These are phyloP conservation scores for Carassius carassius DNA, from an alignment of 2,113 vertebrate genomes.

Conservation along the genomic window DNA sequence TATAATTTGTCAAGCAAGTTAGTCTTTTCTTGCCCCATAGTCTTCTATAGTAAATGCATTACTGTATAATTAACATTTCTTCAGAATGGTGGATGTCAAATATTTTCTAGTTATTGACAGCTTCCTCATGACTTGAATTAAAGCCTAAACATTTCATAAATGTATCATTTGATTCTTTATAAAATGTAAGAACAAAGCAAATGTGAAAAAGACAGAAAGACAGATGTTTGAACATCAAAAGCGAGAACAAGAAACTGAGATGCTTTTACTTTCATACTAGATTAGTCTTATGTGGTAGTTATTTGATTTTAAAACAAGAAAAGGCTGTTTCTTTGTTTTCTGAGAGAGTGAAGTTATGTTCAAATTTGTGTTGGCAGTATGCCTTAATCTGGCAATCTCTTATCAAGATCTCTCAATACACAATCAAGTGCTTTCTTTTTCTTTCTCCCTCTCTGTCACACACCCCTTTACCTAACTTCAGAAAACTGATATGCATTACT, in stretches of 20 bases:
- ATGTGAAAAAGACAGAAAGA: neutral
- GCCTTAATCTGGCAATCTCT: constrained; percentile 13
- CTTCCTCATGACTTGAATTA: neutral
- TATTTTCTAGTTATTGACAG: neutral
- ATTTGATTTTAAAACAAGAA: constrained; percentile 6
- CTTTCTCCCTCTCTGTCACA: neutral
- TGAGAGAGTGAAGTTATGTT: constrained; percentile 8
- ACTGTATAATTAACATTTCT: neutral
- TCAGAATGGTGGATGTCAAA: neutral
- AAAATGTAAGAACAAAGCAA: neutral
- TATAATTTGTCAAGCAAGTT: neutral
- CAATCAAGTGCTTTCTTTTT: constrained; percentile 37
- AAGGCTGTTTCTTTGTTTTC: constrained; percentile 10
- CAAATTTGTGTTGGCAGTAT: constrained; percentile 14
- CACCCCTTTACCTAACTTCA: constrained; percentile 27
- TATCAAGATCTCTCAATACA: constrained; percentile 17
- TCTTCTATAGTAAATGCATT: neutral
- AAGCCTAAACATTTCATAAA: neutral
- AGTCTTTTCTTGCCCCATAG: neutral
- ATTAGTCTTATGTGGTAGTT: constrained; percentile 9
- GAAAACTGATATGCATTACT: constrained; percentile 67
- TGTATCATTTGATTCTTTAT: neutral
- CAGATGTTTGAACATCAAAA: neutral
- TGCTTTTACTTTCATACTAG: constrained; percentile 9
- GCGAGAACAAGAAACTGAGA: neutral